Percentiles rank a stretch among this genome's conserved stretches.
phyloP scores from a whole-genome alignment of 2,113 vertebrate genomes.

The Cyphomyrus discorhynchus region DNA sequence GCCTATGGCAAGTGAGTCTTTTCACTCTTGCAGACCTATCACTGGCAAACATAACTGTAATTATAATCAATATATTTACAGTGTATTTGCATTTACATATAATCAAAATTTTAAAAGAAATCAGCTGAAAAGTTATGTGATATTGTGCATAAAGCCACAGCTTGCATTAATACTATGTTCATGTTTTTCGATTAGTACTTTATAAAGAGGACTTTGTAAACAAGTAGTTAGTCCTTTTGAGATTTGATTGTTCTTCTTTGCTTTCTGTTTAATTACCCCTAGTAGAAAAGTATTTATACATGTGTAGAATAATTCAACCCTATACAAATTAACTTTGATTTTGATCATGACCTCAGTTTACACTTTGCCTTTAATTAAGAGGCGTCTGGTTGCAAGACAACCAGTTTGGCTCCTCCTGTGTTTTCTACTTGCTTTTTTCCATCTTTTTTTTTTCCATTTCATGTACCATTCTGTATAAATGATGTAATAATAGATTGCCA shows the following conservation, averaged over 20 bases:
- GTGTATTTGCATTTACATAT: background rate
- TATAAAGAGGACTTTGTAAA: background rate
- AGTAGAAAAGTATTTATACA: background rate
- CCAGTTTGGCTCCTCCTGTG: background rate
- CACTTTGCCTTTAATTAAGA: background rate
- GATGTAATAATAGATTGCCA: background rate
- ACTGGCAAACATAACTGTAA: background rate
- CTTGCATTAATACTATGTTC: background rate
- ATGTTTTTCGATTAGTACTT: background rate
- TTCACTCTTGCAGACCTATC: background rate
- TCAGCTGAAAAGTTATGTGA: background rate
- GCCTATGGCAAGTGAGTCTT: conserved; percentile 86
- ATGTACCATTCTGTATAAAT: background rate
- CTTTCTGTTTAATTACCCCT: background rate
- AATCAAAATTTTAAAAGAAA: background rate
- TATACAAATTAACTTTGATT: background rate
- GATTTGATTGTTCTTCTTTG: background rate
- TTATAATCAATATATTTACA: background rate
- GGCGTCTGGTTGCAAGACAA: background rate
- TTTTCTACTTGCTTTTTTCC: background rate
- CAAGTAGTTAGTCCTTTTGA: background rate
- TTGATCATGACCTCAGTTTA: background rate
- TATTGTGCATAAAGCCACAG: background rate
- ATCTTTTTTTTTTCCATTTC: background rate
- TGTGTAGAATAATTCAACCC: background rate